Percentiles rank a stretch among this genome's conserved stretches.
Evolutionary conservation across 2,888 invertebrate species (phyloP).

Genomic region (Conus canariensis): DNA sequence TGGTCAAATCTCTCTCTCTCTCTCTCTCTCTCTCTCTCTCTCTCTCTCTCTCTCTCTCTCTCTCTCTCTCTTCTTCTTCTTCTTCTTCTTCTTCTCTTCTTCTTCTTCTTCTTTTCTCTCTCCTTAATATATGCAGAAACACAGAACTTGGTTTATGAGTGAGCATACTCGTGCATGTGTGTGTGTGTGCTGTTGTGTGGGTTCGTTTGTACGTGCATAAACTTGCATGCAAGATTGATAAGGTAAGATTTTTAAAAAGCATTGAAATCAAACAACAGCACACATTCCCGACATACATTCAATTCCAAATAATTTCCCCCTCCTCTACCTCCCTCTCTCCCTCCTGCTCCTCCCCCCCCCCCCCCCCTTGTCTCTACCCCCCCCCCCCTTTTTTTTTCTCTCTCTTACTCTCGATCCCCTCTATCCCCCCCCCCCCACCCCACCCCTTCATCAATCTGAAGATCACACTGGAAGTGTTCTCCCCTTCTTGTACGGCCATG

Average conservation of each 20-base stretch:
- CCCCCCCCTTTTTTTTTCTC: no score
- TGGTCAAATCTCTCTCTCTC: neutral
- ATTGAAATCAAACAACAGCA: no score
- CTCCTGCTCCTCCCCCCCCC: no score
- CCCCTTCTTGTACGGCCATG: neutral
- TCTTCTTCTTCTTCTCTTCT: neutral
- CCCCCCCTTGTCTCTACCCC: no score
- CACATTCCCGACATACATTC: no score
- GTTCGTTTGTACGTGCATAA: neutral
- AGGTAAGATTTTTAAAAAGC: no score
- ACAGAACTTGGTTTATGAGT: neutral
- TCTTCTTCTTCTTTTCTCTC: neutral
- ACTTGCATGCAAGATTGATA: no score
- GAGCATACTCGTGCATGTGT: neutral
- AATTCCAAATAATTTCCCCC: no score
- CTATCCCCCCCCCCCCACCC: no score
- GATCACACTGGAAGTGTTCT: neutral
- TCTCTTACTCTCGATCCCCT: no score
- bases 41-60: conserved; percentile 30
- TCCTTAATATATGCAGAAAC: neutral
- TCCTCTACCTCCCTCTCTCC: no score
- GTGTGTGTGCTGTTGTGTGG: neutral
- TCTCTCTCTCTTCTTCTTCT: conserved; percentile 11
- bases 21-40: neutral
- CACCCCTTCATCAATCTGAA: no score